Conservation (phyloP, 2,888 invertebrate genomes). For the Apotomis capreana region DNA sequence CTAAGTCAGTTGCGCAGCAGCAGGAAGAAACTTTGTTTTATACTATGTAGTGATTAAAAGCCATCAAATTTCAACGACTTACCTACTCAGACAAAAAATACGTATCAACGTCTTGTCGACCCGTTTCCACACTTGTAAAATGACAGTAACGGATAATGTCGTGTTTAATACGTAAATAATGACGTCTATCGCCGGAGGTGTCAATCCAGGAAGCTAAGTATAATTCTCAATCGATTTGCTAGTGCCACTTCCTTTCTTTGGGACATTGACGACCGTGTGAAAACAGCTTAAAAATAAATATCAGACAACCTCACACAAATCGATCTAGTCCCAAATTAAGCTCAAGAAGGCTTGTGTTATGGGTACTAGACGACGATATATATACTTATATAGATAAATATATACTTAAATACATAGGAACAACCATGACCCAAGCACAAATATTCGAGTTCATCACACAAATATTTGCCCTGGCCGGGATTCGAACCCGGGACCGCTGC, state of each 20-base stretch:
- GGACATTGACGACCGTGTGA: conserved; percentile 32
- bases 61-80: not conserved
- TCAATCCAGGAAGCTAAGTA: conserved; percentile 54
- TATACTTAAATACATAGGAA: too few relatives aligned
- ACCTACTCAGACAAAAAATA: not conserved
- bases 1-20: too few relatives aligned
- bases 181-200: conserved; percentile 65
- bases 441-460: too few relatives aligned
- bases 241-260: conserved; percentile 18
- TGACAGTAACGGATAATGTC: conserved; percentile 31
- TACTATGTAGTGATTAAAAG: not conserved
- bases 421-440: too few relatives aligned
- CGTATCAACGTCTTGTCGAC: not conserved
- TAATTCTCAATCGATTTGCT: conserved; percentile 58
- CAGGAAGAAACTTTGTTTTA: too few relatives aligned
- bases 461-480: too few relatives aligned
- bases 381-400: too few relatives aligned
- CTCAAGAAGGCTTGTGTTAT: too few relatives aligned
- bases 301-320: too few relatives aligned
- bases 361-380: too few relatives aligned
- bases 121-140: conserved; percentile 19
- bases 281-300: conserved; percentile 12
- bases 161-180: conserved; percentile 66
- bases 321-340: too few relatives aligned
- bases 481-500: too few relatives aligned